Evolutionary conservation across 2,797 vertebrate species (phyloP), one percentile per base, ranked within the genome.

Genomic region (Amblyopsis hoosieri): DNA sequence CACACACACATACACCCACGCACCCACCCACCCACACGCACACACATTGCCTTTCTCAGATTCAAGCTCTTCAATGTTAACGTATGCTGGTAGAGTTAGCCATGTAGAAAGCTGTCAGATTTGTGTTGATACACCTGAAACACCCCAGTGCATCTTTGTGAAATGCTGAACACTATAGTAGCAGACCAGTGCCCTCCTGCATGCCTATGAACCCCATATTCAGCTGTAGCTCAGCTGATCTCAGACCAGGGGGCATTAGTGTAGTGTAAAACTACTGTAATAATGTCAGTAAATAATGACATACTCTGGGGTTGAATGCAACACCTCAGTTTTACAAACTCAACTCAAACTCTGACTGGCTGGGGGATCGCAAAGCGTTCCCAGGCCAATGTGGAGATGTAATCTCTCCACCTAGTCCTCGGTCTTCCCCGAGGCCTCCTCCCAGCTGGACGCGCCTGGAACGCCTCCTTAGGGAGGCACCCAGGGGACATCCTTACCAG

Each of bases 61-160:
- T 56, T 64, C 57, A 55, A 5, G 45, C 54, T 47, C 56, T 62
- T 69, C 53, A 58, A 74, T 66, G 57, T 9, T 19, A 62, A 66
- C 71, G 17, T 57, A 14, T 12, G 13, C 57, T 56, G 64, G 67
- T 59, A 57, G 62, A 42, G 59, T 57, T 76, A 70, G 77, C 82
- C 79, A 81, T 79, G 72, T 61, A 53, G 57, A 69, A 69, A 66
- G 66, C 56, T 72, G 78, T 73, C 67, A 74, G 68, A 54, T 59
- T 57, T 2, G 12, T 67, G 78, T 83, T 75, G 70, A 78, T 48
- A 75, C 67, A 77, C 66, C 70, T 65, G 67, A 80, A 80, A 75
- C 57, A 59, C 72, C 75, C 56, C 0, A 52, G 62, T 23, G 14
- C 50, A 37, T 71, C 80, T 66, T 54, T 73, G 66, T 78, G 78